Evolutionary conservation across 2,113 vertebrate genomes (phyloP).

Genomic region (Cryptomyrus ogoouensis): DNA sequence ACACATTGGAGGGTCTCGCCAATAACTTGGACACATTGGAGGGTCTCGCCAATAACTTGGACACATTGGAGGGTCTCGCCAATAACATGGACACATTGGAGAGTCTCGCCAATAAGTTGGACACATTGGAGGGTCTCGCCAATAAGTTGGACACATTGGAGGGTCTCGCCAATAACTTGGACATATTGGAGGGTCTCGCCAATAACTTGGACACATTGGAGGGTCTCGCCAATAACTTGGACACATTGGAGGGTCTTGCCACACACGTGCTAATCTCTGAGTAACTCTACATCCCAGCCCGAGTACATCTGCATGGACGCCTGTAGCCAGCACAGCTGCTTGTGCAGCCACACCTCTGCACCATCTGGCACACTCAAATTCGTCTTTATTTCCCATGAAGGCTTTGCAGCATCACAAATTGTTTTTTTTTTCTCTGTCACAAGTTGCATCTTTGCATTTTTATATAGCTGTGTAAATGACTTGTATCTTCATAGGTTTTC

Average conservation of each 20-base stretch:
- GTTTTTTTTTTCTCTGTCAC: background rate
- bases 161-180: background rate
- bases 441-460: background rate
- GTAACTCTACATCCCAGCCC: background rate
- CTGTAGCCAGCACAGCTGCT: background rate
- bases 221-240: no score
- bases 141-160: background rate
- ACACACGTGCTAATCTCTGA: conserved; percentile 1
- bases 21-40: no score
- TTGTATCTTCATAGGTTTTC: background rate
- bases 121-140: no score
- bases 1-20: no score
- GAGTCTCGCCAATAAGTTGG: no score
- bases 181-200: background rate
- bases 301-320: background rate
- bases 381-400: background rate
- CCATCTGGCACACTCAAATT: background rate
- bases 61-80: no score
- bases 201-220: no score
- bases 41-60: no score
- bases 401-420: background rate
- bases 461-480: background rate
- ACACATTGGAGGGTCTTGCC: background rate
- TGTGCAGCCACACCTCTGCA: background rate
- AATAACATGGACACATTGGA: no score